A percentile compares a stretch with the other conserved stretches of the same genome.
These are phyloP conservation scores for Chaetura pelagica DNA, from an alignment of 2,113 vertebrate genomes.

Conservation along the genomic window DNA sequence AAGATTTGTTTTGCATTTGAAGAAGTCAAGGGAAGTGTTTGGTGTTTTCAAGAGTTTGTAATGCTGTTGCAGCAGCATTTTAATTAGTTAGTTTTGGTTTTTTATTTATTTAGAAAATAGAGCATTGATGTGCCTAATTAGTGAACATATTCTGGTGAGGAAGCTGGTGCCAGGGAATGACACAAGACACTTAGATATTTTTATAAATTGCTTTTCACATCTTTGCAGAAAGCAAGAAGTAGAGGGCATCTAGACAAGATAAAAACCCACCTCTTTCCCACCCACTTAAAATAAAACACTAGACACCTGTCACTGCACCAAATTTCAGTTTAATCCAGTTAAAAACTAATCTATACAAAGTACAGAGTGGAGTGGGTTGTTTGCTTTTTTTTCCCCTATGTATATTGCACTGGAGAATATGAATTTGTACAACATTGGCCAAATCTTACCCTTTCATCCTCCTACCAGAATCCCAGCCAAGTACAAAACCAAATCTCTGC, in stretches of 20 bases:
- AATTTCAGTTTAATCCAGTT: constrained; percentile 72
- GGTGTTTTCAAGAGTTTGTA: neutral
- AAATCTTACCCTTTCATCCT: constrained; percentile 8
- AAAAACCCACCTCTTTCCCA: neutral
- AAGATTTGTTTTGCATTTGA: neutral
- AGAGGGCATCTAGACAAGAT: neutral
- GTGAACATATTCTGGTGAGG: neutral
- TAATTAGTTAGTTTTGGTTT: neutral
- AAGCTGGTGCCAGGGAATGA: neutral
- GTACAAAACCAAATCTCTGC: constrained; percentile 2
- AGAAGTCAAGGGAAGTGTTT: neutral
- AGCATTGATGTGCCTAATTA: neutral
- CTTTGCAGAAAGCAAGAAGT: neutral
- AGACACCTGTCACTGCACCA: neutral
- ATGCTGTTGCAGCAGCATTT: neutral
- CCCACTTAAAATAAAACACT: neutral
- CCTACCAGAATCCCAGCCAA: constrained; percentile 27
- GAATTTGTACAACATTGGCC: constrained; percentile 43
- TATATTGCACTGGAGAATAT: constrained; percentile 58
- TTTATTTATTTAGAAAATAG: neutral
- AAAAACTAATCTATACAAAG: constrained; percentile 69
- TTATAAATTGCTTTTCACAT: neutral
- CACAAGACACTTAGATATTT: neutral
- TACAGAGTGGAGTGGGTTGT: neutral
- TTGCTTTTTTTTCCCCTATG: neutral